phyloP scores from a whole-genome alignment of 2,113 vertebrate genomes.

The Festucalex cinctus region DNA sequence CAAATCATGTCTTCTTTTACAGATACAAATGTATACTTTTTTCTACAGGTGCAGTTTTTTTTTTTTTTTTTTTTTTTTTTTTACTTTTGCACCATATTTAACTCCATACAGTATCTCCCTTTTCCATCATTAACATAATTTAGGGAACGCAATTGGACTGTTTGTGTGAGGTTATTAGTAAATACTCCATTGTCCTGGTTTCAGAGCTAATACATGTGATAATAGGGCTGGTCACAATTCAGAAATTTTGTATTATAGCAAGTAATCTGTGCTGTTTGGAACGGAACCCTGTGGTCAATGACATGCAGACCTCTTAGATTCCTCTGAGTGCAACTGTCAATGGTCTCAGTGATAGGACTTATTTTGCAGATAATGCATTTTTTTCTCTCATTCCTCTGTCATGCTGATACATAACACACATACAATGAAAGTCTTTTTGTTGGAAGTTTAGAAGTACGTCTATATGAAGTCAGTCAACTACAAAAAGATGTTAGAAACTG shows the following conservation, averaged over 20 bases:
- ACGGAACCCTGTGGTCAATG: slow-evolving; percentile 70
- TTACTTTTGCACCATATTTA: too few species aligned
- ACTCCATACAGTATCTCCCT: too few species aligned
- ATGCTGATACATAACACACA: slow-evolving; percentile 33
- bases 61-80: too few species aligned
- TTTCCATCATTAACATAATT: too few species aligned
- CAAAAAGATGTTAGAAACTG: neutral
- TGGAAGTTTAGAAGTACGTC: slow-evolving; percentile 21
- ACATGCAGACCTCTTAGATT: slow-evolving; percentile 73
- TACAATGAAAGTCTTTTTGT: slow-evolving; percentile 54
- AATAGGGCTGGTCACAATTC: slow-evolving; percentile 20
- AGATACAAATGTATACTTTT: too few species aligned
- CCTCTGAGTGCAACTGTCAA: slow-evolving; percentile 61
- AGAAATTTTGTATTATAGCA: slow-evolving; percentile 46
- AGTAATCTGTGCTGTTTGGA: slow-evolving; percentile 45
- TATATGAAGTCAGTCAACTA: slow-evolving; percentile 12
- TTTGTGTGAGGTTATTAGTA: slow-evolving; percentile 59
- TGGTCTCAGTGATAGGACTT: slow-evolving; percentile 47
- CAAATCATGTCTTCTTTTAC: too few species aligned
- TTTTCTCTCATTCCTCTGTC: slow-evolving; percentile 27
- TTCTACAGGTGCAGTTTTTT: too few species aligned
- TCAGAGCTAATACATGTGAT: slow-evolving; percentile 14
- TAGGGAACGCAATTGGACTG: slow-evolving; percentile 48
- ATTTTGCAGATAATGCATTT: slow-evolving; percentile 42
- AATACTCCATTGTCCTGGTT: slow-evolving; percentile 8